Evolutionary conservation across 2,797 vertebrate genomes (phyloP).

Genomic region (Acanthiza pusilla): DNA sequence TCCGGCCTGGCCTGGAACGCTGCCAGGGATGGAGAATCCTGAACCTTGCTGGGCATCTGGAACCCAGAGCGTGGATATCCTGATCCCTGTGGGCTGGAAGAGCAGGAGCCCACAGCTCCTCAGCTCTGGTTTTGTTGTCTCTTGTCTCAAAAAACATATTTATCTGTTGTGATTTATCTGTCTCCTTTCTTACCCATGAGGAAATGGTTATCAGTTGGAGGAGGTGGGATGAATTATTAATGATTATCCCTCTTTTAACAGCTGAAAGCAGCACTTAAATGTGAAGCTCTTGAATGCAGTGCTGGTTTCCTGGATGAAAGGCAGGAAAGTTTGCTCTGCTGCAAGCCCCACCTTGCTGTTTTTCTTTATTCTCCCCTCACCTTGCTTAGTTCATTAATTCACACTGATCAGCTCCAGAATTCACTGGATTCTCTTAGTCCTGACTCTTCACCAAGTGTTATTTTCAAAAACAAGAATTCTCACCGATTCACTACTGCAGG

Average conservation of each 20-base stretch:
- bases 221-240: conserved; percentile 37
- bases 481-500: accelerated
- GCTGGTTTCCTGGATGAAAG: background rate
- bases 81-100: background rate
- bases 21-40: background rate
- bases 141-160: background rate
- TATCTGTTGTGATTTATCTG: background rate
- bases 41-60: background rate
- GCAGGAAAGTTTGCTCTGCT: conserved; percentile 3
- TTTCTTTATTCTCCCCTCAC: background rate
- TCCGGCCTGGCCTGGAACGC: background rate
- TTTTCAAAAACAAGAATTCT: background rate
- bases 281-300: background rate
- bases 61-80: background rate
- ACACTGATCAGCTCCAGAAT: background rate
- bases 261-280: conserved; percentile 5
- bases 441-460: background rate
- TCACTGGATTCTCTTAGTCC: background rate
- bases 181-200: background rate
- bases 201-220: background rate
- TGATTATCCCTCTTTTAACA: background rate
- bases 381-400: background rate
- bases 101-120: background rate
- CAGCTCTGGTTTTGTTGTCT: background rate
- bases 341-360: background rate